A percentile compares a stretch with the other conserved stretches of the same genome.
Conservation (phyloP, 2,888 invertebrate species). For the Trichogramma evanescens region DNA sequence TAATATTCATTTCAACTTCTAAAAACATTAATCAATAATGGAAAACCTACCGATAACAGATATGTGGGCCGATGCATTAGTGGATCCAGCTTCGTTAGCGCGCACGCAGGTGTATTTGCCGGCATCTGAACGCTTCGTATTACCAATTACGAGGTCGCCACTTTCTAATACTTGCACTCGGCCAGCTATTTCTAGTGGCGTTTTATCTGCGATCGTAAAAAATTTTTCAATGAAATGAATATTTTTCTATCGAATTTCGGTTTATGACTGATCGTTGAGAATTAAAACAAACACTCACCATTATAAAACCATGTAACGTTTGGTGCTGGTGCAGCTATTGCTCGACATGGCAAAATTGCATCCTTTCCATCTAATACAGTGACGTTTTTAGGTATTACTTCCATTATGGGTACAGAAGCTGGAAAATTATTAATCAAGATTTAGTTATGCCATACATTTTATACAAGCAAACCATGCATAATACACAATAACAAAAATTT, state of each 20-base stretch:
- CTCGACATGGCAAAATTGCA: conserved; percentile 79
- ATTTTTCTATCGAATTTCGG: background rate
- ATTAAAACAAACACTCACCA: conserved; percentile 53
- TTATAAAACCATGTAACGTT: conserved; percentile 88
- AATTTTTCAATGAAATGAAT: background rate
- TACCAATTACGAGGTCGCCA: conserved; percentile 81
- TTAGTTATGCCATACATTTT: background rate
- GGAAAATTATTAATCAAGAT: conserved; percentile 35
- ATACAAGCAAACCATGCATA: conserved; percentile 13
- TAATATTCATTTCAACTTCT: background rate
- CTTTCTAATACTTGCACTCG: conserved; percentile 78
- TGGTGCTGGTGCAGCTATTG: conserved; percentile 84
- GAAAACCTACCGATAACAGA: conserved; percentile 66
- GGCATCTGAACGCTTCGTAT: conserved; percentile 73
- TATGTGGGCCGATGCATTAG: conserved; percentile 74
- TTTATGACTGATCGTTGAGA: background rate
- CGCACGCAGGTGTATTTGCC: conserved; percentile 86
- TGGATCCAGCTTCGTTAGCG: conserved; percentile 82
- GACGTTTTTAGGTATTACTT: conserved; percentile 73
- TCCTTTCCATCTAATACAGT: conserved; percentile 91
- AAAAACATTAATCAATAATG: conserved; percentile 14
- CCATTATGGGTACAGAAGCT: conserved; percentile 87
- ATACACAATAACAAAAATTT: conserved; percentile 6
- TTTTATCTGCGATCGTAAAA: conserved; percentile 49
- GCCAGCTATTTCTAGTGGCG: conserved; percentile 61